Base-by-base conservation (phyloP, 1,140 invertebrate species). In the Wasmannia auropunctata region DNA sequence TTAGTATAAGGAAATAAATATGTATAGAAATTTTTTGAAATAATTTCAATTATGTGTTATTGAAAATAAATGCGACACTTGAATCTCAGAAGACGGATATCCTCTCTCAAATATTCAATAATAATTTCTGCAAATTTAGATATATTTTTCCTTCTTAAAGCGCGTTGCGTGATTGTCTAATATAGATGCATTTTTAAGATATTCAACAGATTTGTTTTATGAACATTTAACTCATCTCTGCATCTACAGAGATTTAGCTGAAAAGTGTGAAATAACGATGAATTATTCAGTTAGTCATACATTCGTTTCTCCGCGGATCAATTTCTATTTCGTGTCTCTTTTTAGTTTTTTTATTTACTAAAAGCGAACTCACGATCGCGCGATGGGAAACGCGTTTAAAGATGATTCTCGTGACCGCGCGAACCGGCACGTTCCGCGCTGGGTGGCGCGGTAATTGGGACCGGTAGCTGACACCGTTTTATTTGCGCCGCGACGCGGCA, bases 391-490 rank as follows among this genome's bases (percentile, higher is more conserved):
- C 62, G 69, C 77, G 83, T 74, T 87, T 88, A 80, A 74, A 72
- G 83, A 91, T 89, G 90, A 91, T 86, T 67, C 70, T 88, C 69
- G 63, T 51, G 87, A 81, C 46, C 80, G 79, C 85, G 76, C 70
- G 84, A 67, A 63, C 70, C 62, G 85, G 85, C 88, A 89, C 74
- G 89, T 87, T 83, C 62, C 31, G 85, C 65, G 69, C 60, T 86
- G 54, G 72, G 62, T 60, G 80, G 72, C 83, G 51, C 87, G n/a
- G 83, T 89, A 89, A 89, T 89, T 89, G 87, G 86, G 86, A 85
- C 80, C 65, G 74, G 87, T 88, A 85, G 88, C 83, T 86, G 88
- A 89, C 88, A 88, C 87, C 87, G 81, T 89, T 89, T 89, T 88
- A 89, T 88, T 89, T 85, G 87, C 74, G 74, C 63, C 65, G 86